Evolutionary conservation across 2,888 invertebrate genomes (phyloP).

Genomic region (Xanthorhoe spadicearia): DNA sequence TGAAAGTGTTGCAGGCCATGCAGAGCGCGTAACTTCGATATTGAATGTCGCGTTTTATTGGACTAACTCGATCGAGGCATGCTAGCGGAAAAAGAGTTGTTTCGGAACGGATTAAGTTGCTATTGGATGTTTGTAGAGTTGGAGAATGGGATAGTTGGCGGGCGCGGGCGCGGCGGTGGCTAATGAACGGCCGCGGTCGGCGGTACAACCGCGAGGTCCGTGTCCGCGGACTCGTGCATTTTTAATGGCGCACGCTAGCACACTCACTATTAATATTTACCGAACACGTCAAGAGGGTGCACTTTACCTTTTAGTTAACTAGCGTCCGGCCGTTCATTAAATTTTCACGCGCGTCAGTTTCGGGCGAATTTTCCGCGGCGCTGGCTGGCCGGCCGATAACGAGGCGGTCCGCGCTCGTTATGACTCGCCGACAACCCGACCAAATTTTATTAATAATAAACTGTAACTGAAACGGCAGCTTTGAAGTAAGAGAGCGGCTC

Average conservation of each 20-base stretch:
- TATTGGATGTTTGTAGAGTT: constrained; percentile 31
- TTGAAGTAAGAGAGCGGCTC: constrained; percentile 80
- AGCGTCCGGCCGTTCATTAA: constrained; percentile 85
- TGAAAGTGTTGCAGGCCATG: constrained; percentile 74
- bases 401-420: constrained; percentile 74
- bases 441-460: constrained; percentile 85
- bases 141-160: constrained; percentile 50
- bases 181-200: constrained; percentile 61
- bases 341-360: constrained; percentile 86
- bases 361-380: constrained; percentile 84
- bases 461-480: constrained; percentile 81
- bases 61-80: constrained; percentile 67
- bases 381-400: constrained; percentile 79
- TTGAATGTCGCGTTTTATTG: constrained; percentile 78
- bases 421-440: constrained; percentile 65
- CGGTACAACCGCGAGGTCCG: constrained; percentile 47
- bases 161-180: constrained; percentile 58
- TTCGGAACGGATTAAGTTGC: constrained; percentile 40
- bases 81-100: constrained; percentile 57
- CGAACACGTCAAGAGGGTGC: constrained; percentile 85
- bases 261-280: constrained; percentile 84
- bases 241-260: constrained; percentile 83
- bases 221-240: constrained; percentile 83
- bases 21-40: constrained; percentile 72
- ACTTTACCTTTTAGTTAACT: constrained; percentile 86